phyloP scores from a whole-genome alignment of 2,113 vertebrate species.

The Hystrix cristata region DNA sequence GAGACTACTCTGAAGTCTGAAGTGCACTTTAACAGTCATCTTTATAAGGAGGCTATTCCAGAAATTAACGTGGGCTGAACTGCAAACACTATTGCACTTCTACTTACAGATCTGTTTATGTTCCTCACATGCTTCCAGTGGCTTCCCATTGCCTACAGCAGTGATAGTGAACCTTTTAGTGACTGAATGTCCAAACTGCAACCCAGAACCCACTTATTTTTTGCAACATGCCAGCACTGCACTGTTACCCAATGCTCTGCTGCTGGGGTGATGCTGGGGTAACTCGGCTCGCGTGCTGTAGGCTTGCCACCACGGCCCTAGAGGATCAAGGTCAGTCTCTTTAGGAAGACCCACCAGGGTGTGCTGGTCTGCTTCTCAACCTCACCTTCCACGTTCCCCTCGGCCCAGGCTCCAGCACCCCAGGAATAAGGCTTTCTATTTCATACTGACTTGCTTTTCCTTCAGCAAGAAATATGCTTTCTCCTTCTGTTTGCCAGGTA shows the following conservation, averaged over 20 bases:
- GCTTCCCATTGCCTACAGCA: neutral
- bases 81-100: neutral
- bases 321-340: neutral
- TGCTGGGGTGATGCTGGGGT: no score
- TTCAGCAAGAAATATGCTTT: neutral
- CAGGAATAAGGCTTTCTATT: neutral
- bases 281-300: no score
- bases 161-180: no score
- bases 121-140: neutral
- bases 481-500: neutral
- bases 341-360: neutral
- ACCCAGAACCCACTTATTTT: no score
- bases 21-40: constrained; percentile 60
- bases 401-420: neutral
- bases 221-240: no score
- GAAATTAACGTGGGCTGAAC: constrained; percentile 69
- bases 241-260: no score
- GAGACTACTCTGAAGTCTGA: neutral
- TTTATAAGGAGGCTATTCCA: constrained; percentile 66
- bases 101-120: constrained; percentile 37
- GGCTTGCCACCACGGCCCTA: no score
- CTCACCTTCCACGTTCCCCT: neutral
- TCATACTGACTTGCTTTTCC: neutral
- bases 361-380: neutral
- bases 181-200: no score